Evolutionary conservation across 2,888 invertebrate genomes (phyloP).

Genomic region (Drosophila austrosaltans): DNA sequence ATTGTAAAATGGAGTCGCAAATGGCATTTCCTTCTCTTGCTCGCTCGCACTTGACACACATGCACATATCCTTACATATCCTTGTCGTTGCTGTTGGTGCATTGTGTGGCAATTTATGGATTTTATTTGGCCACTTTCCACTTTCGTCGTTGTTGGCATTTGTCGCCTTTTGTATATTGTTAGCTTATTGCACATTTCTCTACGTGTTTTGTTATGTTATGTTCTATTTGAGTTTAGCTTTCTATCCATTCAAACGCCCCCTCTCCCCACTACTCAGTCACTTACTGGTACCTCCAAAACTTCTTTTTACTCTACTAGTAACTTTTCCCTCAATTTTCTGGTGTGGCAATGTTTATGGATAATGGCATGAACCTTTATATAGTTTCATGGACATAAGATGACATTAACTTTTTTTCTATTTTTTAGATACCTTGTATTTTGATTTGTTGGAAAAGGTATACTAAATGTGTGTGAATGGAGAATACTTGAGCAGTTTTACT

Average conservation of each 20-base stretch:
- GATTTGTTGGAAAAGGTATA: neutral
- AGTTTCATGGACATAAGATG: slow-evolving; percentile 18
- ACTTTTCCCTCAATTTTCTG: slow-evolving; percentile 10
- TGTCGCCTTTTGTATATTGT: slow-evolving; percentile 73
- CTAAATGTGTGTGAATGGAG: neutral
- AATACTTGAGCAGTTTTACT: too few species aligned
- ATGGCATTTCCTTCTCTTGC: slow-evolving; percentile 18
- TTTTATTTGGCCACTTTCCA: slow-evolving; percentile 74
- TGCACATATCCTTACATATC: slow-evolving; percentile 14
- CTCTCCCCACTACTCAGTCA: neutral
- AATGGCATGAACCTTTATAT: slow-evolving; percentile 14
- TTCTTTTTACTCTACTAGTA: neutral
- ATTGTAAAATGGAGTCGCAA: slow-evolving; percentile 39
- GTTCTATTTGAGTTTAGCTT: slow-evolving; percentile 18
- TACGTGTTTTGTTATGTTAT: slow-evolving; percentile 33
- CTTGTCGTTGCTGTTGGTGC: slow-evolving; percentile 43
- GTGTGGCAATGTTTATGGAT: slow-evolving; percentile 4
- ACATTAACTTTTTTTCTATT: neutral
- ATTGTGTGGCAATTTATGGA: slow-evolving; percentile 75
- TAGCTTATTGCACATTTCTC: slow-evolving; percentile 65
- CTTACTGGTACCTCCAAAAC: neutral
- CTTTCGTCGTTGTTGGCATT: slow-evolving; percentile 64
- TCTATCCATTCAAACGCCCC: neutral
- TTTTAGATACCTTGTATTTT: neutral
- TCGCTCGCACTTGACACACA: slow-evolving; percentile 11